Evolutionary conservation across 2,113 vertebrate genomes (phyloP).

Genomic region (Xenotilapia longispinis): DNA sequence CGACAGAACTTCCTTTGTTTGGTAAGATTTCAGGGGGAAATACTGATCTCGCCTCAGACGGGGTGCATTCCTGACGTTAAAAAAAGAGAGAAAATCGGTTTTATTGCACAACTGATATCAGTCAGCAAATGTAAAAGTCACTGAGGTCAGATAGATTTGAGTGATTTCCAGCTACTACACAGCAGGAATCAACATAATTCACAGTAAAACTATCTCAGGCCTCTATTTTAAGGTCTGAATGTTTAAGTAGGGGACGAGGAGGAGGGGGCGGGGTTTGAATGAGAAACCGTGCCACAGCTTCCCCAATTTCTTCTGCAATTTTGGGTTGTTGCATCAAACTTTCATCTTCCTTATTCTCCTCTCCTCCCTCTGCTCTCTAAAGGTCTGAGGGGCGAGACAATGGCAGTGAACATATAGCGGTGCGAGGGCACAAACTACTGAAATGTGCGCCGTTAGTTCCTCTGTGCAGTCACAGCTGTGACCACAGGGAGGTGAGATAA

Average conservation of each 20-base stretch:
- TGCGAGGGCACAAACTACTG: background rate
- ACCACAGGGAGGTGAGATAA: conserved; percentile 51
- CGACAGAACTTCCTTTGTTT: background rate
- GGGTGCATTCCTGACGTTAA: background rate
- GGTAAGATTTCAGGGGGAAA: background rate
- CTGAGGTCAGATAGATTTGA: background rate
- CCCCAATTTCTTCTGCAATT: conserved; percentile 3
- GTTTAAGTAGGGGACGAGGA: conserved; percentile 1
- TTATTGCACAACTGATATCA: background rate
- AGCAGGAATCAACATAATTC: background rate
- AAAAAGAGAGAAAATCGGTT: background rate
- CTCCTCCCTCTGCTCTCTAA: background rate
- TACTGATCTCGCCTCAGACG: background rate
- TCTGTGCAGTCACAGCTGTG: conserved; percentile 52
- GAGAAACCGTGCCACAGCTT: conserved; percentile 43
- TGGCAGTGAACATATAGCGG: background rate
- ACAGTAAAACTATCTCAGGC: background rate
- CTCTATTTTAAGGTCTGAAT: conserved; percentile 25
- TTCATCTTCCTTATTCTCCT: background rate
- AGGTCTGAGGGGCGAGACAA: background rate
- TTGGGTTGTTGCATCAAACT: background rate
- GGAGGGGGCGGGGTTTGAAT: conserved; percentile 19
- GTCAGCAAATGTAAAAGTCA: background rate
- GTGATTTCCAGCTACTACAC: background rate
- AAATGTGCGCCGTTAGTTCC: background rate